Base-by-base conservation (phyloP, 1,140 invertebrate species). In the Heterodera schachtii region DNA sequence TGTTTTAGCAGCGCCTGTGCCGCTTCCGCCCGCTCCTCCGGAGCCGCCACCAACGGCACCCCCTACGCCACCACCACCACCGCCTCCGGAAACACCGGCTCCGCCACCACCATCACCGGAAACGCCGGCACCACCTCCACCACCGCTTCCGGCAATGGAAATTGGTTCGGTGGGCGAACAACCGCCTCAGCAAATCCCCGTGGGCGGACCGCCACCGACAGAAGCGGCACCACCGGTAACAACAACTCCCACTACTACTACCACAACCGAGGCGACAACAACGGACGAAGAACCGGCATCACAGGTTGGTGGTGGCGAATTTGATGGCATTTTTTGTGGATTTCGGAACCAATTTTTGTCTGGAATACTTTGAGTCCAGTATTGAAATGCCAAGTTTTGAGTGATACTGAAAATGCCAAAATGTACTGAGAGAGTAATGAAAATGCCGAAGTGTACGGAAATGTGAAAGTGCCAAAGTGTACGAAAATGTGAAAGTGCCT, bases 101-200 rank as follows among this genome's bases (percentile, higher is more conserved):
- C 66, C 49, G 13, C 19, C 49, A 44, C 8, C 43, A 21, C 60
- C 67, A 16, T 44, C 21, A 3, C 66, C 41, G 60, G 7, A 8
- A 3, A 44, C 73, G 46, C n/a, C 71, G 31, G n/a, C n/a, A n/a
- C 71, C 41, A 7, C 78, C 73, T 19, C 46, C 60, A 47, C 73
- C 43, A 41, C 43, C 79, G 47, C 49, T 60, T n/a, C 69, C 78
- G 19, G 82, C 64, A 44, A 69, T 67, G 67, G 73, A 81, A 71
- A 49, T 77, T 60, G 74, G 73, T 46, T 75, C 73, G 43, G 57
- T 81, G 46, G 74, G 74, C 43, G 67, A 52, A 73, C 67, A 52
- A 4, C 70, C 78, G 57, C 78, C 66, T 5, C 73, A 64, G 19
- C 47, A 5, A 11, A 60, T 57, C 52, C 31, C 44, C 46, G 73